Percentiles rank a stretch among this genome's conserved stretches.
Evolutionary conservation across 2,797 vertebrate genomes (phyloP).

Genomic region (Hyperoplus lanceolatus): DNA sequence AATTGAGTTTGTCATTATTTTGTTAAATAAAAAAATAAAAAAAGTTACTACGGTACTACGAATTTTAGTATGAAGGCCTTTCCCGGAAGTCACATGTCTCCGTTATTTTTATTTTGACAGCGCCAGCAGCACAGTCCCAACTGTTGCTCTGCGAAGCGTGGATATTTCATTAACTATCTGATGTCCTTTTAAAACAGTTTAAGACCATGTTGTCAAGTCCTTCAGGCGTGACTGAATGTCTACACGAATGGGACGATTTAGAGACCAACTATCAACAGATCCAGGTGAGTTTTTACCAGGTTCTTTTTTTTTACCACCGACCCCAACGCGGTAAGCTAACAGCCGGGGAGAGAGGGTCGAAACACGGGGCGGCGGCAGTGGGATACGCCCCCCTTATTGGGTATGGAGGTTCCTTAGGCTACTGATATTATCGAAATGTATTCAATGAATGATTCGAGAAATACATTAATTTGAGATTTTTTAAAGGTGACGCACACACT

Average conservation of each 20-base stretch:
- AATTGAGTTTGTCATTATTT: too few species aligned
- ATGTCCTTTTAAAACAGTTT: neutral
- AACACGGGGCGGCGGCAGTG: neutral
- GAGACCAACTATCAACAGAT: slow-evolving; percentile 91
- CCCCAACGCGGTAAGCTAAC: slow-evolving; percentile 15
- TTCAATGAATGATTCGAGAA: too few species aligned
- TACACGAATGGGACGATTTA: slow-evolving; percentile 92
- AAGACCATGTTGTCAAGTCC: slow-evolving; percentile 77
- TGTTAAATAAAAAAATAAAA: too few species aligned
- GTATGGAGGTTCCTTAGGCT: too few species aligned
- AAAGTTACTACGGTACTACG: too few species aligned
- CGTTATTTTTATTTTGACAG: fast-evolving
- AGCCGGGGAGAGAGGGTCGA: neutral
- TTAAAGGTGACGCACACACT: too few species aligned
- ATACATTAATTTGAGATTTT: too few species aligned
- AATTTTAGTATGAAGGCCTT: slow-evolving; percentile 48
- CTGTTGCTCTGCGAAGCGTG: slow-evolving; percentile 47
- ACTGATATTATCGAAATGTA: too few species aligned
- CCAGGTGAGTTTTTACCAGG: slow-evolving; percentile 83
- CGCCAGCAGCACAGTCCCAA: neutral
- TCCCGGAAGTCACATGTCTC: neutral
- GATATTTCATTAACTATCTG: slow-evolving; percentile 20
- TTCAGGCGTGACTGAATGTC: slow-evolving; percentile 82
- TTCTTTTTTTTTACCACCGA: too few species aligned
- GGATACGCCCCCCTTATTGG: slow-evolving; percentile 1